Evolutionary conservation across 2,888 invertebrate genomes (phyloP).

Genomic region (Caenorhabditis angaria): DNA sequence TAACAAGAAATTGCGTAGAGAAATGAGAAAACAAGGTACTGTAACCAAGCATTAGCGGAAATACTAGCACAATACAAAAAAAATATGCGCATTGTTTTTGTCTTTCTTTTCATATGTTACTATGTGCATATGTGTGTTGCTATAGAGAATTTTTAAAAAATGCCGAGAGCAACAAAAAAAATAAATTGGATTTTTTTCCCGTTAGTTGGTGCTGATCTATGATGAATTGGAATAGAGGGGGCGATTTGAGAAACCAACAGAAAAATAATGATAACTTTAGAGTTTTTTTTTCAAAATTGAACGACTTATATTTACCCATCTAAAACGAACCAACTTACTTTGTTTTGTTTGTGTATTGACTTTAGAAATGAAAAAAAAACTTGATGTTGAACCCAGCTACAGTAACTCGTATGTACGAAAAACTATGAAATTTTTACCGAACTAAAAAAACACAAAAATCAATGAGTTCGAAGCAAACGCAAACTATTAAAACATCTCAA

Average conservation of each 20-base stretch:
- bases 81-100: background rate
- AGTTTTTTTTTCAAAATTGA: no score
- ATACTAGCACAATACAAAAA: no score
- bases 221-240: background rate
- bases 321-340: no score
- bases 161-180: conserved; percentile 17
- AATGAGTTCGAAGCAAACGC: background rate
- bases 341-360: background rate
- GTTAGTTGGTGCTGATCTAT: background rate
- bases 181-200: conserved; percentile 6
- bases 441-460: background rate
- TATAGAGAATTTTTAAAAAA: background rate
- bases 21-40: no score
- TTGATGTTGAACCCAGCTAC: no score
- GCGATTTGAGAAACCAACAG: background rate
- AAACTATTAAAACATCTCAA: background rate
- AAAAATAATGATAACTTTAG: no score
- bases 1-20: background rate
- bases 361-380: background rate
- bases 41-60: no score
- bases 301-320: background rate
- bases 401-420: background rate
- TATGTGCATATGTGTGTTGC: background rate
- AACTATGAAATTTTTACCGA: background rate
- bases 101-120: background rate